These are phyloP conservation scores for Tragelaphus buxtoni DNA, from an alignment of 2,113 vertebrate species.

Conservation along the genomic window DNA sequence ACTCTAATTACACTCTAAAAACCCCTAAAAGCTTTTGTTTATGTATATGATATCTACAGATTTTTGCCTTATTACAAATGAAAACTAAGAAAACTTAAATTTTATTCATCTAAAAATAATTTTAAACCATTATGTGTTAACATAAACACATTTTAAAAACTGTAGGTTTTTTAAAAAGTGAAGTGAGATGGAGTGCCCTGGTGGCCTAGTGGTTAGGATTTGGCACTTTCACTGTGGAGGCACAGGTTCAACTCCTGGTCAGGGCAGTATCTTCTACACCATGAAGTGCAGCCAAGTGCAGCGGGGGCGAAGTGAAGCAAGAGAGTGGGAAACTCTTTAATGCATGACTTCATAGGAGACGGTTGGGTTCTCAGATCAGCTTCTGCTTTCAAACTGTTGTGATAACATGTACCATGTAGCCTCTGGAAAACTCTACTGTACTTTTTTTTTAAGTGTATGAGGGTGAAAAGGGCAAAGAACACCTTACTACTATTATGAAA, in stretches of 20 bases:
- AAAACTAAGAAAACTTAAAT: not conserved
- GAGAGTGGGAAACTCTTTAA: slow-evolving; percentile 1
- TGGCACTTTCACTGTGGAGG: not conserved
- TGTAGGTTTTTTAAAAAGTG: not conserved
- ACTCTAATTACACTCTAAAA: not conserved
- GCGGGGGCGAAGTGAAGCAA: not conserved
- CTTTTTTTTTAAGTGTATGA: not conserved
- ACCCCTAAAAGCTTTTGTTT: not conserved
- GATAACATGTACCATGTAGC: not conserved
- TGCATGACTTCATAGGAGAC: not conserved
- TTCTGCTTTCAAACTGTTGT: slow-evolving; percentile 38
- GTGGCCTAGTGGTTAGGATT: not conserved
- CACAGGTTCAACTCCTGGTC: not conserved
- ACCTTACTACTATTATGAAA: slow-evolving; percentile 20
- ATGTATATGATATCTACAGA: not conserved
- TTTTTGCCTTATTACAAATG: slow-evolving; percentile 10
- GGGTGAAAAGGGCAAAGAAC: not conserved
- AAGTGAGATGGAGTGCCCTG: not conserved
- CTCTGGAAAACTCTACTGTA: slow-evolving; percentile 13
- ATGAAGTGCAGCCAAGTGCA: not conserved
- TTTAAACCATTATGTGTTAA: not conserved
- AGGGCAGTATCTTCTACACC: not conserved
- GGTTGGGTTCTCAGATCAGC: not conserved
- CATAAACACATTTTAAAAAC: not conserved
- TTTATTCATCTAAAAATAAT: slow-evolving; percentile 29